phyloP scores from a whole-genome alignment of 2,113 vertebrate species.

The Bos indicus region DNA sequence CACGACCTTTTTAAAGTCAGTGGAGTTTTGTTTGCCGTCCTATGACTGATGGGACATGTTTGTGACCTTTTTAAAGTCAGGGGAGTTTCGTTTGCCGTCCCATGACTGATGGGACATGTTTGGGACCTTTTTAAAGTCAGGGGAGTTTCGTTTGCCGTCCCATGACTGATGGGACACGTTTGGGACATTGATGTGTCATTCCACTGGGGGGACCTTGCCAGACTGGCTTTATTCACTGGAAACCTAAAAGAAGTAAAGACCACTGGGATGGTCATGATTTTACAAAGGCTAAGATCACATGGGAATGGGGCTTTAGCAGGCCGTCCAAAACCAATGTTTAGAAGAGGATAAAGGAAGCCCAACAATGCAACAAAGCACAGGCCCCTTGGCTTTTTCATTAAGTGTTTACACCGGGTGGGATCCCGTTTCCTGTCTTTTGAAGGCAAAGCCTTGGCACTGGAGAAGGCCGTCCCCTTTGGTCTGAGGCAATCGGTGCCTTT shows the following conservation, averaged over 20 bases:
- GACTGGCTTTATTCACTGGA: constrained; percentile 26
- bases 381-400: neutral
- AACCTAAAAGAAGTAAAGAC: constrained; percentile 19
- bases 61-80: too few species aligned
- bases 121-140: neutral
- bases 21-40: neutral
- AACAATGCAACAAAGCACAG: neutral
- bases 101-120: neutral
- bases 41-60: neutral
- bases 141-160: neutral
- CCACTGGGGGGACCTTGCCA: neutral
- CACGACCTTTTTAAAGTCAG: neutral
- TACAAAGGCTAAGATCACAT: constrained; percentile 9
- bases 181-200: neutral
- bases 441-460: neutral
- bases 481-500: neutral
- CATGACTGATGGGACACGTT: neutral
- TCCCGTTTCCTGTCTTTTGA: neutral
- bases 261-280: neutral
- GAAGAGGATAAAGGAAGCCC: constrained; percentile 26
- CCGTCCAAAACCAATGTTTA: constrained; percentile 55
- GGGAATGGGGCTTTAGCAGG: neutral
- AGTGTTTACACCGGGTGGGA: neutral
- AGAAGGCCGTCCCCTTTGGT: neutral
- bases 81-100: neutral